Percentiles rank a stretch among this genome's conserved stretches.
Conservation (phyloP, 1,140 invertebrate genomes). For the Cyrtorhinus lividipennis region DNA sequence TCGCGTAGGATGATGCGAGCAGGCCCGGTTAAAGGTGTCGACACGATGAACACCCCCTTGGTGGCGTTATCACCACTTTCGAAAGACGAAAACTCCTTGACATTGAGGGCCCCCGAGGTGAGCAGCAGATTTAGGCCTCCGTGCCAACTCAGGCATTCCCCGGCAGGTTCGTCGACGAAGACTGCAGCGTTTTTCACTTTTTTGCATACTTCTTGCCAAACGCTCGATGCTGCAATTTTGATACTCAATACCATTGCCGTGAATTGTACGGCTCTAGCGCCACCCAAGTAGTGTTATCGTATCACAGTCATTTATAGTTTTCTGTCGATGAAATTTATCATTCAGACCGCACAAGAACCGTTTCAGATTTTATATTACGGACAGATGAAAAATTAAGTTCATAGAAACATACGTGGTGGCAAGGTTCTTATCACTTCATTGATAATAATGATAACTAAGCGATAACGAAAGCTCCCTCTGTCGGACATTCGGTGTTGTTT, state of each 20-base stretch:
- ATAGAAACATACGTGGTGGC: too few species aligned
- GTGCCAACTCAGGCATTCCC: slow-evolving; percentile 47
- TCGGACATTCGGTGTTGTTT: too few species aligned
- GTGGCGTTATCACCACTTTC: slow-evolving; percentile 33
- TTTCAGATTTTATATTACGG: too few species aligned
- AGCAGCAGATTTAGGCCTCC: slow-evolving; percentile 39
- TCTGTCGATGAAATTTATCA: too few species aligned
- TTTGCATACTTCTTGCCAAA: slow-evolving; percentile 40
- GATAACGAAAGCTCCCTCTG: too few species aligned
- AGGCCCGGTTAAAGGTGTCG: slow-evolving; percentile 32
- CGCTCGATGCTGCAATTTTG: slow-evolving; percentile 24
- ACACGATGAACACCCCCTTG: slow-evolving; percentile 43
- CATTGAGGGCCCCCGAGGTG: slow-evolving; percentile 36
- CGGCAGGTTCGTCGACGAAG: slow-evolving; percentile 39
- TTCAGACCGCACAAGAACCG: too few species aligned
- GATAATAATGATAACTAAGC: too few species aligned
- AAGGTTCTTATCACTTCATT: too few species aligned
- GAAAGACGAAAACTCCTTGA: slow-evolving; percentile 44
- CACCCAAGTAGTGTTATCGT: too few species aligned
- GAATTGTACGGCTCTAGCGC: too few species aligned
- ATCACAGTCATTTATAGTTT: too few species aligned
- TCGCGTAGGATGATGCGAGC: slow-evolving; percentile 36
- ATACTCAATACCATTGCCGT: slow-evolving; percentile 16
- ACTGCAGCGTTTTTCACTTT: slow-evolving; percentile 42
- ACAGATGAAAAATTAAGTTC: too few species aligned